A percentile compares a stretch with the other conserved stretches of the same genome.
These are phyloP conservation scores for Tychaedon coryphoeus DNA, from an alignment of 2,113 vertebrate genomes.

Conservation along the genomic window DNA sequence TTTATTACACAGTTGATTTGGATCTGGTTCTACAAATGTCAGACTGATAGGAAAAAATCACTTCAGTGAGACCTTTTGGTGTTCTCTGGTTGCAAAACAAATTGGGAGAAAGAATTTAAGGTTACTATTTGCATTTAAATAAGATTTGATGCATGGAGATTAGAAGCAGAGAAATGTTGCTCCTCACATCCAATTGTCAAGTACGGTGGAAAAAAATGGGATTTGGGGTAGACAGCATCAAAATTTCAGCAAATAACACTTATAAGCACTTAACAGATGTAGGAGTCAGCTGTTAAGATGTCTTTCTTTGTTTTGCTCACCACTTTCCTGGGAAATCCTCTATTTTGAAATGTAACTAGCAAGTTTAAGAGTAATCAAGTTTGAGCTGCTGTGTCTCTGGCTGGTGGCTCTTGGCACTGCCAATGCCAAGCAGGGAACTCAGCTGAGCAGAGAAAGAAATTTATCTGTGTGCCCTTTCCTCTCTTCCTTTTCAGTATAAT, in stretches of 20 bases:
- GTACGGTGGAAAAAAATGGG: neutral
- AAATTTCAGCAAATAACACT: neutral
- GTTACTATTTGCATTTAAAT: conserved; percentile 55
- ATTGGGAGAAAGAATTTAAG: neutral
- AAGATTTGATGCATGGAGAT: neutral
- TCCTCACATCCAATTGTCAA: neutral
- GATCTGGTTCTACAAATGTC: neutral
- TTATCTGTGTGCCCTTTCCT: neutral
- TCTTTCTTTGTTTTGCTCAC: neutral
- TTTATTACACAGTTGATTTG: neutral
- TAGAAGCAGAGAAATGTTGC: neutral
- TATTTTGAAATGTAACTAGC: neutral
- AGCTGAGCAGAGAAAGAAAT: neutral
- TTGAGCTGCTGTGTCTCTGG: neutral
- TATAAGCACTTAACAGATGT: rapidly evolving
- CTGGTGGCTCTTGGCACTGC: neutral
- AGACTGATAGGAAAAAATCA: neutral
- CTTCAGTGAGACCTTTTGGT: neutral
- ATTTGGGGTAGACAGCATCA: neutral
- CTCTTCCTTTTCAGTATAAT: neutral
- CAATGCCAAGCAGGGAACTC: rapidly evolving
- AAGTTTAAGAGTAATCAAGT: neutral
- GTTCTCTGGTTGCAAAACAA: neutral
- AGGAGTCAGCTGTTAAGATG: neutral
- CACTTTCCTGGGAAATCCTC: neutral